A percentile compares a stretch with the other conserved stretches of the same genome.
Conservation (phyloP, 64 coral and sea anemone genomes). For the Hydrozoanthus tunicans region DNA sequence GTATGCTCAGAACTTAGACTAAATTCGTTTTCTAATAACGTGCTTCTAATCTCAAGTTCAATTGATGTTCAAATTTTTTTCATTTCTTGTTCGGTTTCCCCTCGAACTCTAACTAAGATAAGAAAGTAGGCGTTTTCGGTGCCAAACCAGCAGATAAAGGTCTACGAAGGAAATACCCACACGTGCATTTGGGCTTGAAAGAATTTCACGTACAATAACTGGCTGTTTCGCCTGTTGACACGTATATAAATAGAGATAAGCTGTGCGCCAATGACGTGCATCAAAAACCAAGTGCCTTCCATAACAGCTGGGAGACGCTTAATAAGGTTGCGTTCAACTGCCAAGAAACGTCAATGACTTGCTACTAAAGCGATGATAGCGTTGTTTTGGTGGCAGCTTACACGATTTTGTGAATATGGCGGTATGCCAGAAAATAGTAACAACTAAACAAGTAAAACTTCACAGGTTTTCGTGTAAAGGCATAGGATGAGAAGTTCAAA, state of each 20-base stretch:
- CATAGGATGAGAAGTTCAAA: too few species aligned
- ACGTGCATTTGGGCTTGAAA: neutral
- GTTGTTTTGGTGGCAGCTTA: neutral
- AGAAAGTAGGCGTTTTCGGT: too few species aligned
- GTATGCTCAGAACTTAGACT: too few species aligned
- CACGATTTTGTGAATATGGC: neutral
- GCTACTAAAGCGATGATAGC: neutral
- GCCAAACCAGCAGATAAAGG: too few species aligned
- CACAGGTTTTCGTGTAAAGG: too few species aligned
- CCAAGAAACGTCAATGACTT: neutral
- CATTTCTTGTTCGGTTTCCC: too few species aligned
- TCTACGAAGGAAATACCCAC: neutral
- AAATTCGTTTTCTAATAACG: too few species aligned
- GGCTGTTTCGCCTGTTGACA: neutral
- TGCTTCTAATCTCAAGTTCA: too few species aligned
- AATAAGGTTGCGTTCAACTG: neutral
- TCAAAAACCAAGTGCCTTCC: neutral
- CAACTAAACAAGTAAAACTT: neutral
- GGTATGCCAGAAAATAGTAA: neutral
- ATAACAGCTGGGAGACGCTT: constrained; percentile 19
- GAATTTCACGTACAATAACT: neutral
- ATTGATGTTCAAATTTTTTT: too few species aligned
- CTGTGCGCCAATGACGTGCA: neutral
- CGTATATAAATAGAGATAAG: neutral
- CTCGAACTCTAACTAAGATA: too few species aligned